Conservation (phyloP, 1,140 invertebrate species). For the Tetramorium alpestre region DNA sequence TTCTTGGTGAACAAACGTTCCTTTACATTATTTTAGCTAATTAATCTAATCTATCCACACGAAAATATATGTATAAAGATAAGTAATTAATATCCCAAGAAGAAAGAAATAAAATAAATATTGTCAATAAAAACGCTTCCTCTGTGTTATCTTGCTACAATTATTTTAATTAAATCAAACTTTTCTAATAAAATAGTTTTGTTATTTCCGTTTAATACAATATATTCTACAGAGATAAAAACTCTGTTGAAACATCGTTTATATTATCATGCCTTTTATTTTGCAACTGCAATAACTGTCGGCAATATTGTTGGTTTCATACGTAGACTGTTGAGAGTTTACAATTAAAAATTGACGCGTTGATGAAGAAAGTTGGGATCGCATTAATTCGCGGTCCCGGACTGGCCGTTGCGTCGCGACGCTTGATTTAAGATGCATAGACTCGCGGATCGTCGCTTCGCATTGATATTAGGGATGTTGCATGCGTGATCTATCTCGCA, state of each 20-base stretch:
- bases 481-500: constrained; percentile 17
- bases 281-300: background rate
- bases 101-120: background rate
- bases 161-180: background rate
- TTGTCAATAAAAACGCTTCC: background rate
- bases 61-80: background rate
- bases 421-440: constrained; percentile 48
- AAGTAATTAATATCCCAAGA: background rate
- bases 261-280: background rate
- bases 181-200: constrained; percentile 8
- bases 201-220: background rate
- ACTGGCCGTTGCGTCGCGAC: background rate
- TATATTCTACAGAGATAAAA: background rate
- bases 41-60: background rate
- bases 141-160: background rate
- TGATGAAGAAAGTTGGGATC: constrained; percentile 35
- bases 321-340: background rate
- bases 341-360: constrained; percentile 27
- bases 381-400: constrained; percentile 27
- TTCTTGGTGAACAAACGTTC: background rate
- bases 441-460: constrained; percentile 20
- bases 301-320: background rate
- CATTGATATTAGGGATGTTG: constrained; percentile 26
- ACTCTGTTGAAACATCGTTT: background rate
- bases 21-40: background rate